Base-by-base conservation (phyloP, 2,888 invertebrate species). In the Tromatobia lineatoria region DNA sequence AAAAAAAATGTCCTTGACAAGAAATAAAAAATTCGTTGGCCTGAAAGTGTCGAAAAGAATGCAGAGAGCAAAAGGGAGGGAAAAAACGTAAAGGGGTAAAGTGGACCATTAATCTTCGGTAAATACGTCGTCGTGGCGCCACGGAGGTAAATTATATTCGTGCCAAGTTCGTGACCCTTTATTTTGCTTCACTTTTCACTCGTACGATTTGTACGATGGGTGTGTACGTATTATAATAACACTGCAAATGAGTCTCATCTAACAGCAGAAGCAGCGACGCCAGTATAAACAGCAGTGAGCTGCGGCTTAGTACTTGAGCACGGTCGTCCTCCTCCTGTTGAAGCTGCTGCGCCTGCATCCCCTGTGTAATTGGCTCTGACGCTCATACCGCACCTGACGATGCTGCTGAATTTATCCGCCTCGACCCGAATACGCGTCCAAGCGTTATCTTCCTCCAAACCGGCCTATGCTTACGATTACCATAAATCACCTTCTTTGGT, bases 351-450 rank as follows among this genome's bases (percentile, higher is more conserved):
- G 64, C 20, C 64, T 64, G 77, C 67, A 75, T 29, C 67, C 69
- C 69, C 77, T 42, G 67, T 69, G 77, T 78, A 78, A 78, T 78
- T 78, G 77, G 69, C 77, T 75, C 52, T 61, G 75, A 18, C 50
- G 64, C n/a, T 38, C 50, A 20, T 23, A 23, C 38, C 75, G 25
- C 47, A 47, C 69, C 69, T 38, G 73, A 61, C 25, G 73, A 42
- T 25, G 61, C 61, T 42, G 47, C 25, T 64, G 75, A 75, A 75
- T 75, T 75, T 64, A 75, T 75, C 64, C 75, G 38, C 75, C 15
- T 11, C 75, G 75, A 75, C 61, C 64, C 52, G 50, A 23, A 64
- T 75, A 8, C 23, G 20, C 61, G 64, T 23, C 75, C 64, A 29
- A 75, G 64, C 75, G 61, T 75, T 75, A 75, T 75, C 61, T 20